Evolutionary conservation across 2,797 vertebrate species (phyloP).

Genomic region (Enteromius treurensis): DNA sequence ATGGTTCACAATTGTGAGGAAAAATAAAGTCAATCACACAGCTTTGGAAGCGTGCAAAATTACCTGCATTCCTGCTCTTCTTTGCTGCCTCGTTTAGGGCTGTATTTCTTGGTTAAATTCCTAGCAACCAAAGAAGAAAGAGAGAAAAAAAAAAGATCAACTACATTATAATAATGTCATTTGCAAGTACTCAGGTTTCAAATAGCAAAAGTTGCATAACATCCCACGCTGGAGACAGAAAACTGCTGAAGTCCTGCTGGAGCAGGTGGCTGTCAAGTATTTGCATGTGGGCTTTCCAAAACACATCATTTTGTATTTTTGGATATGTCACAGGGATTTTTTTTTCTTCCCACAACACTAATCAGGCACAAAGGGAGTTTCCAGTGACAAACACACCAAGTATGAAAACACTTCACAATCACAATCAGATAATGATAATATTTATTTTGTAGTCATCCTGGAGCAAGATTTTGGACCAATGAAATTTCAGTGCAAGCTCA

Average conservation of each 20-base stretch:
- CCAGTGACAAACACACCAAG: not conserved
- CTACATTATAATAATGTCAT: conserved; percentile 11
- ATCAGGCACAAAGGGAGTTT: conserved; percentile 21
- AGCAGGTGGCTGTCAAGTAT: conserved; percentile 13
- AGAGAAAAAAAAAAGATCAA: not conserved
- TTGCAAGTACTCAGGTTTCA: conserved; percentile 27
- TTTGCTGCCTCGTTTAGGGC: conserved; percentile 83
- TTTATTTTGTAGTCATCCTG: not conserved
- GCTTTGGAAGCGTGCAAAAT: not conserved
- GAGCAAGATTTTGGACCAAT: not conserved
- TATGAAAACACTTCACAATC: not conserved
- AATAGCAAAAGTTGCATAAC: conserved; percentile 21
- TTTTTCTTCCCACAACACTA: not conserved
- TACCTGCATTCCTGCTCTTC: conserved; percentile 90
- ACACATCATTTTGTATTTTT: not conserved
- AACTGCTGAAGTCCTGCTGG: not conserved
- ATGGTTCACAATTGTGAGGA: conserved; percentile 11
- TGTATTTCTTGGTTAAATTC: conserved; percentile 89
- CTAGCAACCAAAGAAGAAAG: conserved; percentile 66
- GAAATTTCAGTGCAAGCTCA: not conserved
- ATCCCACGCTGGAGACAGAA: not conserved
- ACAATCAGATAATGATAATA: not conserved
- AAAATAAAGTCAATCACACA: not conserved
- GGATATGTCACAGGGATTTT: not conserved
- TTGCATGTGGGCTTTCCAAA: not conserved